These are phyloP conservation scores for Phycodurus eques DNA, from an alignment of 2,113 vertebrate species.

Conservation along the genomic window DNA sequence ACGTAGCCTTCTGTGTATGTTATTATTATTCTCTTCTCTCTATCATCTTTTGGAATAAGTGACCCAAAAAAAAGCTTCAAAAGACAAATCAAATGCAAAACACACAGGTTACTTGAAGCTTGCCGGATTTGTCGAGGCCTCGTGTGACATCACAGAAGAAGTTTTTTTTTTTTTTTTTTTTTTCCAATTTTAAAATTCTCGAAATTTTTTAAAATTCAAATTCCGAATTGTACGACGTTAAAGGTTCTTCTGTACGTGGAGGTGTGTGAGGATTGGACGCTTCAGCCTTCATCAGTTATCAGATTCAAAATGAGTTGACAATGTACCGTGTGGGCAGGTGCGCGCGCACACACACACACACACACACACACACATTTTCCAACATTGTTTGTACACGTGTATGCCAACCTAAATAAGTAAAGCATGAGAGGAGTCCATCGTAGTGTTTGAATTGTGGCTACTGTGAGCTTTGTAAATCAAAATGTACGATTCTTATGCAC, in stretches of 20 bases:
- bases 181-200: too few relatives aligned
- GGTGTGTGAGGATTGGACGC: not conserved
- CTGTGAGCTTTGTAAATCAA: conserved; percentile 32
- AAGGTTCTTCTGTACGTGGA: conserved; percentile 1
- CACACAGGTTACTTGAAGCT: too few relatives aligned
- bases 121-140: too few relatives aligned
- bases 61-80: too few relatives aligned
- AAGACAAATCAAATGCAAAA: too few relatives aligned
- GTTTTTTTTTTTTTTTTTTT: too few relatives aligned
- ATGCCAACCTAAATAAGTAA: conserved; percentile 6
- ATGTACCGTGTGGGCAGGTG: conserved; percentile 50
- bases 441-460: conserved; percentile 24
- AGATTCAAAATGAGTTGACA: conserved; percentile 46
- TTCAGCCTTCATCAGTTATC: conserved; percentile 31
- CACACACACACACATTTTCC: conserved; percentile 16
- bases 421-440: conserved; percentile 15
- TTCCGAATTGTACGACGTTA: not conserved
- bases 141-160: too few relatives aligned
- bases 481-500: conserved; percentile 8
- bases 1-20: too few relatives aligned
- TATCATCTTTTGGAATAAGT: too few relatives aligned
- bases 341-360: not conserved
- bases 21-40: too few relatives aligned
- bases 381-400: conserved; percentile 3
- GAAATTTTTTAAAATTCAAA: not conserved